Base-by-base conservation (phyloP, 1,140 invertebrate species). In the Solen grandis region DNA sequence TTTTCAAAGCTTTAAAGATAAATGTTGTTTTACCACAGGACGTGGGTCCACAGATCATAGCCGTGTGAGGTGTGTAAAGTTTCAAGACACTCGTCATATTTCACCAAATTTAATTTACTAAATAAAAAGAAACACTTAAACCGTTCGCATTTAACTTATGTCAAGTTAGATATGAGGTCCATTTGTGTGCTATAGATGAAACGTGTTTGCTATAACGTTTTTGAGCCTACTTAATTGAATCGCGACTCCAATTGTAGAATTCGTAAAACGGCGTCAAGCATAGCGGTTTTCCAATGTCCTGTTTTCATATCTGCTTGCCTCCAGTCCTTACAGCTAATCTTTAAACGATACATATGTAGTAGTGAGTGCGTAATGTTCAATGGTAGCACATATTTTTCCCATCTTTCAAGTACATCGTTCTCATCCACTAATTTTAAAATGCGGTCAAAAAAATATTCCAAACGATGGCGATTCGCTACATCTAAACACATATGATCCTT, bases 251-350 rank as follows among this genome's bases (percentile, higher is more conserved):
- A 19, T 46, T 46, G 8, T 10, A 46, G 19, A 8, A 46, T 46
- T 10, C 41, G 41, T 19, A 19, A 46, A 10, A 46, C 41, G 8
- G 19, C 41, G 19, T 46, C 41, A 46, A 46, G 8, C 65, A 68
- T 50, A 50, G 46, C 52, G 14, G 10, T 29, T 52, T 14, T 68
- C 65, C 65, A 68, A 1, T 1, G 10, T 10, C 1, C 1, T 5
- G 65, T 27, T 29, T 68, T 68, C 65, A 50, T 29, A 33, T 68
- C 65, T 38, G 65, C 52, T 27, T 68, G 33, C 13, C 65, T 33
- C 65, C 65, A 68, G 16, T 68, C 65, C 14, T 27, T 25, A 68
- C 65, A 68, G 13, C 22, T 38, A 22, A 68, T 3, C n/a, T 68
- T 68, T 27, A 68, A 25, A 41, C 38, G 35, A 14, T 50, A 68